A percentile compares a stretch with the other conserved stretches of the same genome.
Evolutionary conservation across 2,113 vertebrate species (phyloP).

Genomic region (Lepisosteus osseus): DNA sequence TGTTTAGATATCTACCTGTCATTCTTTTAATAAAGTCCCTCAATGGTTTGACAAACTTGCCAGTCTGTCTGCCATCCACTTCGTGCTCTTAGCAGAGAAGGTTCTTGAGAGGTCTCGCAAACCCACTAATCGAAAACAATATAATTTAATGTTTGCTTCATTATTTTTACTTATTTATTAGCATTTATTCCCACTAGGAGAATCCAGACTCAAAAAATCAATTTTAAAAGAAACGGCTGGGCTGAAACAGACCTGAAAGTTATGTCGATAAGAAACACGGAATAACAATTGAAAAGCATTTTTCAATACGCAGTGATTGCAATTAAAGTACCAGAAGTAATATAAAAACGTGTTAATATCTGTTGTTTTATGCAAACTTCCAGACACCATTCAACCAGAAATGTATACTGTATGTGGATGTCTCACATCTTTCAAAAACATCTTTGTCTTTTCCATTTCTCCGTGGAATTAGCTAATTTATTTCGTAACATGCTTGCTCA

Average conservation of each 20-base stretch:
- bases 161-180: conserved; percentile 64
- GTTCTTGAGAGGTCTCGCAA: conserved; percentile 63
- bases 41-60: conserved; percentile 51
- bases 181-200: conserved; percentile 54
- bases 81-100: conserved; percentile 50
- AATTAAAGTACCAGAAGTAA: too few species aligned
- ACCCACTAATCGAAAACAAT: conserved; percentile 71
- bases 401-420: conserved; percentile 59
- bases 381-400: conserved; percentile 33
- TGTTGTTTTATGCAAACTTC: not conserved
- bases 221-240: not conserved
- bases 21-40: conserved; percentile 66
- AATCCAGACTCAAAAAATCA: conserved; percentile 36
- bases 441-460: conserved; percentile 53
- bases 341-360: not conserved
- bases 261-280: not conserved
- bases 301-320: too few species aligned
- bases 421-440: too few species aligned
- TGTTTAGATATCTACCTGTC: conserved; percentile 67
- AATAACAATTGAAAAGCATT: too few species aligned
- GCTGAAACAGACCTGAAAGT: not conserved
- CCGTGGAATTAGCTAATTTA: conserved; percentile 69
- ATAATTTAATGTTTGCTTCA: conserved; percentile 62
- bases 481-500: conserved; percentile 64
- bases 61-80: conserved; percentile 49